Base-by-base conservation (phyloP, 1,140 invertebrate genomes). In the Littorina saxatilis region DNA sequence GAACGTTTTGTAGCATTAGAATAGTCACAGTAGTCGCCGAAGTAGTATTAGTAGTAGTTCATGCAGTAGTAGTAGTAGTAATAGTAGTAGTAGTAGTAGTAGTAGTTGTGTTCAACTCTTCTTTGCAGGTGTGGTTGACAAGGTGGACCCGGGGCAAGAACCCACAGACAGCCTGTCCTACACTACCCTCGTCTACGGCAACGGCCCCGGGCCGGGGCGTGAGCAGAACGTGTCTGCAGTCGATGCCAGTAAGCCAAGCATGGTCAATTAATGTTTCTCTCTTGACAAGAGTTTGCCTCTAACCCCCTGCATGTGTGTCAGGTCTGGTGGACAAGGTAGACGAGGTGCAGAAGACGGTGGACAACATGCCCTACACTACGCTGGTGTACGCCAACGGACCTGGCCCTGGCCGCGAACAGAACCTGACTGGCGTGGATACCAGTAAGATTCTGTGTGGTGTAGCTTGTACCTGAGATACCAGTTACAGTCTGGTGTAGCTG, bases 371-470 rank as follows among this genome's bases (percentile, higher is more conserved):
- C 2, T 92, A 89, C 77, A 92, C 91, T 32, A 90, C 92, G 1
- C 84, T 93, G 29, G 81, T 86, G 4, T 93, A 93, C 80, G 88
- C 88, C 0, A 92, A 92, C 83, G 93, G 93, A 9, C 91, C 91
- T 0, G 87, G 88, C 39, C 86, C 79, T 72, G 29, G 91, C 39
- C 86, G 94, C 50, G 23, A 11, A 11, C 84, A 92, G 82, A 86
- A 92, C 82, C 82, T 92, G 0, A 90, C 91, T 23, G 84, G 82
- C n/a, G 83, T 91, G 13, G 83, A 92, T 58, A 92, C 91, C 83
- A 85, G 92, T 92, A 88, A 84, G 81, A 73, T 5, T 2, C 7
- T 73, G 29, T 70, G n/a, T 15, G 32, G 32, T 32, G 66, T 37
- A 13, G 23, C 39, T 37, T 70, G 15, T 39, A 11, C 2, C 23